phyloP scores from a whole-genome alignment of 2,797 vertebrate species.

The Nothura maculosa region DNA sequence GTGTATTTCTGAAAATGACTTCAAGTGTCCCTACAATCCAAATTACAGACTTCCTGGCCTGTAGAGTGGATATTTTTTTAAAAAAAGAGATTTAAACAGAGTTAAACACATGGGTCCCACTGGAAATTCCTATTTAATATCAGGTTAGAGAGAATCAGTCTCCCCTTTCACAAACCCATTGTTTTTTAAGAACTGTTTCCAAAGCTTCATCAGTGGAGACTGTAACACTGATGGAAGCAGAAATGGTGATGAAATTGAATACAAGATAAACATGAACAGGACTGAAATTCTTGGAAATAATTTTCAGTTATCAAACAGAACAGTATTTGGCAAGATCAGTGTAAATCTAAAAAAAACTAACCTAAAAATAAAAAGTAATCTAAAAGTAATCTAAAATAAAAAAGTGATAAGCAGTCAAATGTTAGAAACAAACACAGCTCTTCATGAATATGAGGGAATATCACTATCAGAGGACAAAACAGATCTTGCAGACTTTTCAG shows the following conservation, averaged over 20 bases:
- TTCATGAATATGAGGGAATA: background rate
- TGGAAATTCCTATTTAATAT: background rate
- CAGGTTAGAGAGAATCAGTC: background rate
- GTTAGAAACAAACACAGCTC: slow-evolving; percentile 7
- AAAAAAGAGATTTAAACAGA: slow-evolving; percentile 6
- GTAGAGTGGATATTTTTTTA: background rate
- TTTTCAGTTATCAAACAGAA: background rate
- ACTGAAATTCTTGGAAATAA: slow-evolving; percentile 17
- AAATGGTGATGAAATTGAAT: slow-evolving; percentile 47
- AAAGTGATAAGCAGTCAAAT: background rate
- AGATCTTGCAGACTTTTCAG: background rate
- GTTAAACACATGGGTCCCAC: background rate
- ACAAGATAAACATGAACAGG: slow-evolving; percentile 20
- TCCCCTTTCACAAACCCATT: background rate
- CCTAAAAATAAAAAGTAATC: no score
- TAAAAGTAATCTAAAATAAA: no score
- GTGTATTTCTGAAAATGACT: slow-evolving; percentile 40
- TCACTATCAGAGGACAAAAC: background rate
- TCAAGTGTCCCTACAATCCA: background rate
- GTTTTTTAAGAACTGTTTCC: background rate
- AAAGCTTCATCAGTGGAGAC: background rate
- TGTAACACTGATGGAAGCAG: background rate
- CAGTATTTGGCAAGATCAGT: slow-evolving; percentile 35
- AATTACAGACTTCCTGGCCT: slow-evolving; percentile 37
- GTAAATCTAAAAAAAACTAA: background rate